phyloP scores from a whole-genome alignment of 2,888 invertebrate genomes.

The Pandemis heparana region DNA sequence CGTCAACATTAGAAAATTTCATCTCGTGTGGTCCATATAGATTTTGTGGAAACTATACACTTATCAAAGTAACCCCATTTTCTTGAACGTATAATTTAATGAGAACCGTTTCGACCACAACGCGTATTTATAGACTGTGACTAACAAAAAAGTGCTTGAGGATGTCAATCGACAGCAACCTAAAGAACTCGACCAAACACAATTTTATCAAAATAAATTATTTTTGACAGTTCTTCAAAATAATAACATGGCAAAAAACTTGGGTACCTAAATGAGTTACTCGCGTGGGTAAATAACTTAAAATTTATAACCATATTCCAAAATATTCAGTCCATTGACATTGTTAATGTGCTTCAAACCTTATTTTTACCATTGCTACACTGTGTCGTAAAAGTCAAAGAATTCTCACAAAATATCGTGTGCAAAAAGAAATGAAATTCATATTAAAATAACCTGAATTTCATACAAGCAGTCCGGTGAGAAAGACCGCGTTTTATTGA shows the following conservation, averaged over 20 bases:
- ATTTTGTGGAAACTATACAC: no score
- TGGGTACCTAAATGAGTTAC: not conserved
- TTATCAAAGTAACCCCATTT: no score
- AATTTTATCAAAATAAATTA: not conserved
- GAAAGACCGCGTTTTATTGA: slow-evolving; percentile 33
- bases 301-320: not conserved
- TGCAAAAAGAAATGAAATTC: slow-evolving; percentile 16
- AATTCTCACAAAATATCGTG: slow-evolving; percentile 12
- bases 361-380: slow-evolving; percentile 2
- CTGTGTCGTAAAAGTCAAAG: slow-evolving; percentile 23
- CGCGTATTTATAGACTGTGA: no score
- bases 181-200: not conserved
- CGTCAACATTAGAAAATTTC: no score
- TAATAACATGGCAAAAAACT: not conserved
- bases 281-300: not conserved
- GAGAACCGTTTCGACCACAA: no score
- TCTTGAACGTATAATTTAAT: no score
- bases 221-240: not conserved
- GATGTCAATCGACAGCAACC: not conserved
- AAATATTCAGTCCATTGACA: slow-evolving; percentile 20
- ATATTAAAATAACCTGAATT: slow-evolving; percentile 32
- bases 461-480: slow-evolving; percentile 18
- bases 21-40: no score
- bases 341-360: slow-evolving; percentile 5
- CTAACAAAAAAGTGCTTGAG: not conserved